Conservation (phyloP, 2,797 vertebrate genomes). For the Poeciliopsis turneri region DNA sequence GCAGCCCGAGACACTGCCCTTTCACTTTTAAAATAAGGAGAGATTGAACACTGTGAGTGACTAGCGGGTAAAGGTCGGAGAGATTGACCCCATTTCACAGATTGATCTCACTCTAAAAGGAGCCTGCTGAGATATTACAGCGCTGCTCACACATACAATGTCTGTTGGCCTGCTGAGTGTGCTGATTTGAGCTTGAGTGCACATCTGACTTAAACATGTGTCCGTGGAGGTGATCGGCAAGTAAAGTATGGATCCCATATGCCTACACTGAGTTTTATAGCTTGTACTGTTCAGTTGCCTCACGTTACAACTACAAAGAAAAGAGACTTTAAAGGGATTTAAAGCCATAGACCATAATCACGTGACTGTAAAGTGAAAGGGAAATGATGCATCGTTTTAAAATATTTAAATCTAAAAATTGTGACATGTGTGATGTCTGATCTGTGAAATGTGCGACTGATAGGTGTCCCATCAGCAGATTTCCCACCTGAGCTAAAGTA, state of each 20-base stretch:
- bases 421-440: neutral
- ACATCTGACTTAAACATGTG: neutral
- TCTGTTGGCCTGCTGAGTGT: slow-evolving; percentile 13
- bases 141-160: slow-evolving; percentile 48
- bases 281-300: neutral
- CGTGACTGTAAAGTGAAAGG: neutral
- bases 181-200: slow-evolving; percentile 6
- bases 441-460: neutral
- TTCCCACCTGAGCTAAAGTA: neutral
- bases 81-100: slow-evolving; percentile 69
- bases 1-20: slow-evolving; percentile 58
- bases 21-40: slow-evolving; percentile 72
- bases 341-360: neutral
- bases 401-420: neutral
- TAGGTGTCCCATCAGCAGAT: neutral
- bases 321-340: neutral
- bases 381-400: neutral
- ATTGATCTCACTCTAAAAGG: slow-evolving; percentile 58
- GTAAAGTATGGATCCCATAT: slow-evolving; percentile 3
- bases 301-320: neutral
- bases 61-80: slow-evolving; percentile 69
- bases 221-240: slow-evolving; percentile 3
- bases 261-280: neutral
- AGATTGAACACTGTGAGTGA: slow-evolving; percentile 64
- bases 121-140: slow-evolving; percentile 57